phyloP scores from a whole-genome alignment of 2,797 vertebrate genomes.

The Phoebastria nigripes region DNA sequence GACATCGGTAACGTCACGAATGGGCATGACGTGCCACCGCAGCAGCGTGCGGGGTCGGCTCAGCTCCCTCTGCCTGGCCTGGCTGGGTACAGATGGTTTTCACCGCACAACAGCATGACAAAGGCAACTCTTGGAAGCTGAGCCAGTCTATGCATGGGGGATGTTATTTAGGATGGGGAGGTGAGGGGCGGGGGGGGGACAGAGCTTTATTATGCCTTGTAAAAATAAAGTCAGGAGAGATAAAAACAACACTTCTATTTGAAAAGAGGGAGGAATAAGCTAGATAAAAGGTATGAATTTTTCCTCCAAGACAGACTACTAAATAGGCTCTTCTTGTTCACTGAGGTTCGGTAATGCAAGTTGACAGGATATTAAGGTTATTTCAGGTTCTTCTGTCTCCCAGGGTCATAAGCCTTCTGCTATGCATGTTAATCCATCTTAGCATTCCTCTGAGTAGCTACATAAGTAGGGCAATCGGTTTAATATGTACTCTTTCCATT shows the following conservation, averaged over 20 bases:
- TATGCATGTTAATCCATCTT: slow-evolving; percentile 79
- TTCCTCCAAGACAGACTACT: slow-evolving; percentile 66
- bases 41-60: background rate
- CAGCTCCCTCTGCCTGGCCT: background rate
- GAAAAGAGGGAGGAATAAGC: slow-evolving; percentile 44
- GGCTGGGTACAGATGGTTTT: background rate
- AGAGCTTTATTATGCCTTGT: background rate
- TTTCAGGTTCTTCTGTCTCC: slow-evolving; percentile 83
- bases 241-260: slow-evolving; percentile 47
- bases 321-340: slow-evolving; percentile 81
- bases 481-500: slow-evolving; percentile 69
- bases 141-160: background rate
- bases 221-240: slow-evolving; percentile 45
- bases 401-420: slow-evolving; percentile 79
- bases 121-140: background rate
- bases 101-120: background rate
- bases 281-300: slow-evolving; percentile 60
- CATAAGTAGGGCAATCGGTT: slow-evolving; percentile 78
- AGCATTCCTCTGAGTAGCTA: slow-evolving; percentile 73
- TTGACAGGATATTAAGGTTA: slow-evolving; percentile 86
- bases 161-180: background rate
- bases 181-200: fast-evolving
- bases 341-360: slow-evolving; percentile 82
- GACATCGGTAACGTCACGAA: background rate
- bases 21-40: background rate